A percentile compares a stretch with the other conserved stretches of the same genome.
Evolutionary conservation across 2,888 invertebrate genomes (phyloP).

Genomic region (Noctua comes): DNA sequence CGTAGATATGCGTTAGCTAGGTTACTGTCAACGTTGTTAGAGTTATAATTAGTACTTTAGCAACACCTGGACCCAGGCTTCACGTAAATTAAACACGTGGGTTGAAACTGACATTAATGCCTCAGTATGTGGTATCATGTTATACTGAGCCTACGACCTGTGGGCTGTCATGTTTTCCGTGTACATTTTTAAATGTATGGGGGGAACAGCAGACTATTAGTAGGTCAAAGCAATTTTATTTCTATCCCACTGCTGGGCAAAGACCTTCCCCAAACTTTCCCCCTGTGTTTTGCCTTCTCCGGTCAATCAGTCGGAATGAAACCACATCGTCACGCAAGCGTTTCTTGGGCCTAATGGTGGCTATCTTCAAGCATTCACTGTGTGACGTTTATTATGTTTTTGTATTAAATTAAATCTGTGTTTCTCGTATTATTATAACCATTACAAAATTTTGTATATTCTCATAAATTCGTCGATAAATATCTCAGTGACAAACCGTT

Average conservation of each 20-base stretch:
- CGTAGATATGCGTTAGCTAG: not conserved
- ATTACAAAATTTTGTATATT: constrained; percentile 4
- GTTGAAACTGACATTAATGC: constrained; percentile 7
- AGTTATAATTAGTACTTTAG: constrained; percentile 49
- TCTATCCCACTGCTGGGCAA: too few species aligned
- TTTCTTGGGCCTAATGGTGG: not conserved
- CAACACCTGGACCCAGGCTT: constrained; percentile 36
- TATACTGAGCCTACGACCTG: not conserved
- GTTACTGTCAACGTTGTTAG: constrained; percentile 28
- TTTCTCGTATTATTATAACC: not conserved
- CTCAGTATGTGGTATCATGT: constrained; percentile 9
- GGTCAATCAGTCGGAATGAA: not conserved
- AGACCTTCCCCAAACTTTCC: not conserved
- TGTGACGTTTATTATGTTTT: not conserved
- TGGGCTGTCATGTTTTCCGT: not conserved
- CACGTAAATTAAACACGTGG: constrained; percentile 38
- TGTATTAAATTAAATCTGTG: not conserved
- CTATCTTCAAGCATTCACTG: not conserved
- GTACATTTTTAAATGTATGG: not conserved
- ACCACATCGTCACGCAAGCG: not conserved
- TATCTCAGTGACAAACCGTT: constrained; percentile 43
- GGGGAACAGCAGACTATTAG: too few species aligned
- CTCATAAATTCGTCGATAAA: constrained; percentile 35
- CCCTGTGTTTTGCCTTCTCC: not conserved
- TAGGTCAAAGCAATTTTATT: too few species aligned